A percentile compares a stretch with the other conserved stretches of the same genome.
phyloP scores from a whole-genome alignment of 1,140 invertebrate genomes.

The Cherax quadricarinatus region DNA sequence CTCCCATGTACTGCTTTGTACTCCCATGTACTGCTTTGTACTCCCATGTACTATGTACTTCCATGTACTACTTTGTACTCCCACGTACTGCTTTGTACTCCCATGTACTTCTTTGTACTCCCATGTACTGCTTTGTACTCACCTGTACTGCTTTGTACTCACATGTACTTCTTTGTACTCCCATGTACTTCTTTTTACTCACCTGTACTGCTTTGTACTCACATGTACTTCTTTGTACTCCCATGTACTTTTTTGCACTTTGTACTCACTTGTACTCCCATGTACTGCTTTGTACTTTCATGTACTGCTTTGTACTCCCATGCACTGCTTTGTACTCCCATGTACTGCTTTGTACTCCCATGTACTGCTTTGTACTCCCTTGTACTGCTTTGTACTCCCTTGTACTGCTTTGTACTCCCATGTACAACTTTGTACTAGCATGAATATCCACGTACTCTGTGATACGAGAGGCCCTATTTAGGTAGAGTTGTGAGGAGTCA shows the following conservation, averaged over 20 bases:
- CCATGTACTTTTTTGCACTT: background rate
- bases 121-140: background rate
- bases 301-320: background rate
- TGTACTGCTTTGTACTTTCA: background rate
- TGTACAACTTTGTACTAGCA: too few species aligned
- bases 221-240: background rate
- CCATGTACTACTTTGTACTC: background rate
- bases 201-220: background rate
- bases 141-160: background rate
- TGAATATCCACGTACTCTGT: too few species aligned
- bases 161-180: background rate
- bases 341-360: background rate
- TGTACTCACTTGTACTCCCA: background rate
- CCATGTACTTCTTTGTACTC: background rate
- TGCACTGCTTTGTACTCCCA: background rate
- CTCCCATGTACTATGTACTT: background rate
- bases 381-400: too few species aligned
- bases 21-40: background rate
- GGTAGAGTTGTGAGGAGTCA: too few species aligned
- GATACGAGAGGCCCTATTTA: too few species aligned
- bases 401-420: too few species aligned
- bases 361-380: too few species aligned
- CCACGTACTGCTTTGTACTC: background rate
- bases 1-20: background rate
- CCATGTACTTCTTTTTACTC: background rate